Conservation (phyloP, 1,140 invertebrate genomes). For the Coboldia fuscipes region DNA sequence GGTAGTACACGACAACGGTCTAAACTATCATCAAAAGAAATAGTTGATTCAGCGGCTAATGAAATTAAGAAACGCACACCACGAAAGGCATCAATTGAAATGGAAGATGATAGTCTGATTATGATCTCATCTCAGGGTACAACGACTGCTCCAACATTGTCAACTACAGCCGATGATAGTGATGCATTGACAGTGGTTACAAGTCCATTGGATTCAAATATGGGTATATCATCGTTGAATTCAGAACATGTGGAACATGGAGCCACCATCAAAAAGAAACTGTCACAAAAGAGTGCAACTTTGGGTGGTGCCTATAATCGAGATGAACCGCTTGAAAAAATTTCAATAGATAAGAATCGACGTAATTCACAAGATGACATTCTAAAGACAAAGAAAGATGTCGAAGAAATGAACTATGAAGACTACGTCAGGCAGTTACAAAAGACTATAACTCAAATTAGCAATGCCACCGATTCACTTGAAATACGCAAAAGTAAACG, state of each 20-base stretch:
- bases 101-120: constrained; percentile 34
- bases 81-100: constrained; percentile 17
- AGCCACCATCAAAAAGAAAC: constrained; percentile 15
- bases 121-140: constrained; percentile 13
- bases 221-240: neutral
- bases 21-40: too few species aligned
- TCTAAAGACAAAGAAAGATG: constrained; percentile 5
- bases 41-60: too few species aligned
- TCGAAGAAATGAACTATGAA: constrained; percentile 24
- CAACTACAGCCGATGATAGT: constrained; percentile 33
- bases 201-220: constrained; percentile 26
- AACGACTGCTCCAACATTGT: constrained; percentile 11
- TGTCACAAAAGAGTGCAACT: neutral
- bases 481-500: constrained; percentile 40
- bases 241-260: constrained; percentile 9
- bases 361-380: too few species aligned
- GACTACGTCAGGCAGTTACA: constrained; percentile 44
- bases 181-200: constrained; percentile 29
- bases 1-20: too few species aligned
- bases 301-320: constrained; percentile 4
- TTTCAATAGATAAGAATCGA: constrained; percentile 5
- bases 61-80: neutral
- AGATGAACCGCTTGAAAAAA: constrained; percentile 5
- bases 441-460: constrained; percentile 46
- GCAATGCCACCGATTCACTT: constrained; percentile 44